phyloP scores from a whole-genome alignment of 2,113 vertebrate species.

The Cisticola juncidis region DNA sequence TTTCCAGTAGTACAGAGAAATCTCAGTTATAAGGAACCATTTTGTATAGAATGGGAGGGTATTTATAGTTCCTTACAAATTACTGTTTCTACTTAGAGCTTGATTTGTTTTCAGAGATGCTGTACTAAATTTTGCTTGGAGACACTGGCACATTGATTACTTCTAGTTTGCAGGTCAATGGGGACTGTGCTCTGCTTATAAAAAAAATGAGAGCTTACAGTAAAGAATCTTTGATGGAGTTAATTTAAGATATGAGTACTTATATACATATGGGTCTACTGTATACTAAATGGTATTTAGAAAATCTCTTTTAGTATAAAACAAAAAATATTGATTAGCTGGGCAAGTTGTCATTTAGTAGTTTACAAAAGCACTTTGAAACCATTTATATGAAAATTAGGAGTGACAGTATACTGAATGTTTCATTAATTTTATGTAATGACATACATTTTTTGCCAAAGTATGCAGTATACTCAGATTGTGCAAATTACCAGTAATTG shows the following conservation, averaged over 20 bases:
- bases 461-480: background rate
- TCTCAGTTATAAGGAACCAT: background rate
- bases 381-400: slow-evolving; percentile 60
- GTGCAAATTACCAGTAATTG: slow-evolving; percentile 38
- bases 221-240: slow-evolving; percentile 43
- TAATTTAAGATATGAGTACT: slow-evolving; percentile 47
- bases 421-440: slow-evolving; percentile 46
- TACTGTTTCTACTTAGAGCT: slow-evolving; percentile 20
- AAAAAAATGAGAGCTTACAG: slow-evolving; percentile 43
- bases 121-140: slow-evolving; percentile 43
- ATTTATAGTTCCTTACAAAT: slow-evolving; percentile 34
- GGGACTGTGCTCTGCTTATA: slow-evolving; percentile 20
- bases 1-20: background rate
- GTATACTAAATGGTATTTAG: slow-evolving; percentile 11
- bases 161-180: slow-evolving; percentile 32
- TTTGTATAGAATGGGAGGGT: slow-evolving; percentile 5
- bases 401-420: slow-evolving; percentile 20
- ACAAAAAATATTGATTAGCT: slow-evolving; percentile 64
- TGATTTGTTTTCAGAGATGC: slow-evolving; percentile 52
- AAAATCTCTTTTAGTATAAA: slow-evolving; percentile 46
- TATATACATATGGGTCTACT: background rate
- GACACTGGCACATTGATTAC: slow-evolving; percentile 48
- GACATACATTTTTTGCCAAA: slow-evolving; percentile 19
- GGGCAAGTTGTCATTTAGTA: slow-evolving; percentile 64
- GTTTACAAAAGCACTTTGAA: slow-evolving; percentile 62